Conservation (phyloP, 2,113 vertebrate genomes). For the Stictonetta naevosa region DNA sequence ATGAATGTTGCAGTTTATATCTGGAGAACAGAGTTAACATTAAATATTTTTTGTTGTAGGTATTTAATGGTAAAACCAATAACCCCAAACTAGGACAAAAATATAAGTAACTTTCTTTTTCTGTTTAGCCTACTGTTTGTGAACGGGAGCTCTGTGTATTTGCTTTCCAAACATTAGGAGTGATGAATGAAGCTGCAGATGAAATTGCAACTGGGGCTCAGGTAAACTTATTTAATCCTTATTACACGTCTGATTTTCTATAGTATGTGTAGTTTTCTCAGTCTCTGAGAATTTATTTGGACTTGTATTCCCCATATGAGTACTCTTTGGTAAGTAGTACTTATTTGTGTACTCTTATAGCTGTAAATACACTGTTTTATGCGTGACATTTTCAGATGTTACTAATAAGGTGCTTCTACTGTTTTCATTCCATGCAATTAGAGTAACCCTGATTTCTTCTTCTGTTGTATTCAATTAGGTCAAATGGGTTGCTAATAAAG, state of each 20-base stretch:
- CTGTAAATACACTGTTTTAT: neutral
- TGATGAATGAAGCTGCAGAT: conserved; percentile 93
- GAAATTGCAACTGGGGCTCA: conserved; percentile 94
- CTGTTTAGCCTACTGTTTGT: conserved; percentile 87
- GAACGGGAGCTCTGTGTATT: conserved; percentile 92
- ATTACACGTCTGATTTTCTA: neutral
- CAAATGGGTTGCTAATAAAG: conserved; percentile 47
- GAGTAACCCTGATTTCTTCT: neutral
- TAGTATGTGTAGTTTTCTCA: neutral
- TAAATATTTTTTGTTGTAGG: neutral
- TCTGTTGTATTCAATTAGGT: conserved; percentile 31
- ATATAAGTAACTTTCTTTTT: neutral
- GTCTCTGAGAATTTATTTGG: neutral
- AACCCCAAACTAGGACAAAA: neutral
- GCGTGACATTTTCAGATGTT: neutral
- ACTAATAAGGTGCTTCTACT: conserved; percentile 28
- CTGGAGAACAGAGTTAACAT: neutral
- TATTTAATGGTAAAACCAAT: neutral
- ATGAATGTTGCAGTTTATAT: neutral
- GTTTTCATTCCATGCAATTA: conserved; percentile 34
- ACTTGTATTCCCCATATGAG: neutral
- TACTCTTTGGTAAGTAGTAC: neutral
- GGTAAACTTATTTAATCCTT: conserved; percentile 70
- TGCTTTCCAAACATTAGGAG: conserved; percentile 92
- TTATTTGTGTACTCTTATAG: neutral